Evolutionary conservation across 2,113 vertebrate genomes (phyloP).

Genomic region (Ifrita kowaldi): DNA sequence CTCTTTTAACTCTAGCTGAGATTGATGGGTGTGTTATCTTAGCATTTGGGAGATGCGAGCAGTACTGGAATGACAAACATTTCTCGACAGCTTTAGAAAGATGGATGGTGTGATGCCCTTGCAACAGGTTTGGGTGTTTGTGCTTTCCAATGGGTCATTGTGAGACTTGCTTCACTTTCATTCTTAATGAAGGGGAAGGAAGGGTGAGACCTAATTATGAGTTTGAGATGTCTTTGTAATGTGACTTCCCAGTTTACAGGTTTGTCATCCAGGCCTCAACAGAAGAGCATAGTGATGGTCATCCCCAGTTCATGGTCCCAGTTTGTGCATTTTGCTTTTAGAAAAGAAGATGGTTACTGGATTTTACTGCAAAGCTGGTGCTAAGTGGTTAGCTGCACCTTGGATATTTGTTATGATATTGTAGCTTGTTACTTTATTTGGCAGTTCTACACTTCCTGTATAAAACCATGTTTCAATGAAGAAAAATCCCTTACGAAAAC

Average conservation of each 20-base stretch:
- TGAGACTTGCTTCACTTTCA: not conserved
- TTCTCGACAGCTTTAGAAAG: constrained; percentile 63
- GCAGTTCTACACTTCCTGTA: not conserved
- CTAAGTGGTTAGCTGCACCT: not conserved
- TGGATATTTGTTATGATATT: not conserved
- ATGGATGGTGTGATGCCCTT: constrained; percentile 55
- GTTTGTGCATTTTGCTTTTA: not conserved
- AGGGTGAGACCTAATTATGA: not conserved
- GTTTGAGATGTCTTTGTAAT: not conserved
- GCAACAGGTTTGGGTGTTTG: constrained; percentile 41
- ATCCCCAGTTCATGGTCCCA: not conserved
- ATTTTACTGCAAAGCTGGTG: not conserved
- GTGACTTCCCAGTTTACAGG: not conserved
- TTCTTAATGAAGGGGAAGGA: not conserved
- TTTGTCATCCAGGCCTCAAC: not conserved
- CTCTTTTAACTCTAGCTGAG: constrained; percentile 66
- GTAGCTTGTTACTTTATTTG: not conserved
- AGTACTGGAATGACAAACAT: constrained; percentile 65
- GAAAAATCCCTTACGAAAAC: not conserved
- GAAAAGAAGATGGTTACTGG: not conserved
- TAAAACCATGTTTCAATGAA: not conserved
- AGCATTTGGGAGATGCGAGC: constrained; percentile 48
- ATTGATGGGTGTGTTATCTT: constrained; percentile 65
- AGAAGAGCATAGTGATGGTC: not conserved
- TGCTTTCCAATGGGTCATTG: constrained; percentile 7